Evolutionary conservation across 2,888 invertebrate genomes (phyloP).

Genomic region (Eilema sororculum): DNA sequence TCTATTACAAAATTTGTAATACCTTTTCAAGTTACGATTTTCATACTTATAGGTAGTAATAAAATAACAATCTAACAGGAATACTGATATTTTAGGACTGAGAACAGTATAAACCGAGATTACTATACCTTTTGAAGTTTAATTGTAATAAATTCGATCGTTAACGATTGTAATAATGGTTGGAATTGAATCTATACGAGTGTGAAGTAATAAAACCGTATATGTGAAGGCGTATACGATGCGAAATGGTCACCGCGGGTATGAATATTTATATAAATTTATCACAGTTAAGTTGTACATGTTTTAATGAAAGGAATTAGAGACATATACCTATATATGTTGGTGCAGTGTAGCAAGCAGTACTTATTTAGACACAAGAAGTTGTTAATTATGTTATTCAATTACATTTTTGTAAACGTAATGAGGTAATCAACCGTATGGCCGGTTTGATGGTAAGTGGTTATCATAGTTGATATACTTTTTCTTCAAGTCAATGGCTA

Average conservation of each 20-base stretch:
- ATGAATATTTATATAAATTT: conserved; percentile 2
- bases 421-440: neutral
- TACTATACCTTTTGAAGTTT: conserved; percentile 5
- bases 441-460: neutral
- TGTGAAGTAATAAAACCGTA: conserved; percentile 9
- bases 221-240: neutral
- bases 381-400: neutral
- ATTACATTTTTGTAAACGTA: neutral
- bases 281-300: neutral
- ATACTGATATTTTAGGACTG: neutral
- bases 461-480: no score
- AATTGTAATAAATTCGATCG: neutral
- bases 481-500: no score
- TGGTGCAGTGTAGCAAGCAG: neutral
- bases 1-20: neutral
- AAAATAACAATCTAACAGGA: neutral
- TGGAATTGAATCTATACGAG: conserved; percentile 11
- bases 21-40: neutral
- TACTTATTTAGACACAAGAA: neutral
- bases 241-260: neutral
- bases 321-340: no score
- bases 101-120: neutral
- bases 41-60: neutral
- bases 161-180: conserved; percentile 6
- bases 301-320: neutral